These are phyloP conservation scores for Hemibagrus guttatus DNA, from an alignment of 2,797 vertebrate genomes.

Conservation along the genomic window DNA sequence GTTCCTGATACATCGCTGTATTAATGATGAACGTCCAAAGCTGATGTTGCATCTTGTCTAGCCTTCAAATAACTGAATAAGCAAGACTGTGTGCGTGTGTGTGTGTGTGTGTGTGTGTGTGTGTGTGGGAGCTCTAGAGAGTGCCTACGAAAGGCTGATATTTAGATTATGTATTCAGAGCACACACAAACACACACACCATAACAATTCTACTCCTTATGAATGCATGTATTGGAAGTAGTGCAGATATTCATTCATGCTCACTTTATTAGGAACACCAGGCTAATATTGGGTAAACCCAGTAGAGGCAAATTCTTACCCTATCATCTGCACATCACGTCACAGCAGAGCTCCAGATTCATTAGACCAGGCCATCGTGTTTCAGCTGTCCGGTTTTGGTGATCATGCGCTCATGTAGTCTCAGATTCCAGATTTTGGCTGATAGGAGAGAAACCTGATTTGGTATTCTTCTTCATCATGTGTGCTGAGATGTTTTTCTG, in stretches of 20 bases:
- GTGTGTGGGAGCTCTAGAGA: background rate
- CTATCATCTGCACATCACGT: background rate
- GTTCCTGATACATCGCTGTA: background rate
- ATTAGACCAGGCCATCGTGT: too few relatives aligned
- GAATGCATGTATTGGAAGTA: background rate
- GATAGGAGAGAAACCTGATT: background rate
- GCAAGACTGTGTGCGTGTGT: background rate
- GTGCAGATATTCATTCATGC: background rate
- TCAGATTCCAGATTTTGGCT: background rate
- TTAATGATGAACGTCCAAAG: background rate
- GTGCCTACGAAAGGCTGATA: background rate
- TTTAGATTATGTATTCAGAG: constrained; percentile 28
- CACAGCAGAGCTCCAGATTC: too few relatives aligned
- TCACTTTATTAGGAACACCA: background rate
- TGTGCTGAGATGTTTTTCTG: background rate
- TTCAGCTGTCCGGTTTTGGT: too few relatives aligned
- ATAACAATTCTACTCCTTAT: background rate
- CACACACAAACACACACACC: constrained; percentile 8
- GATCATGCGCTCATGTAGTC: background rate
- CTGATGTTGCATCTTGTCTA: background rate
- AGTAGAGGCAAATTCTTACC: background rate
- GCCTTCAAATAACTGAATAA: background rate
- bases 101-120: background rate
- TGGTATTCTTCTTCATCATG: background rate
- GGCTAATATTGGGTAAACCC: background rate